phyloP scores from a whole-genome alignment of 2,888 invertebrate genomes.

The Acleris emargana region DNA sequence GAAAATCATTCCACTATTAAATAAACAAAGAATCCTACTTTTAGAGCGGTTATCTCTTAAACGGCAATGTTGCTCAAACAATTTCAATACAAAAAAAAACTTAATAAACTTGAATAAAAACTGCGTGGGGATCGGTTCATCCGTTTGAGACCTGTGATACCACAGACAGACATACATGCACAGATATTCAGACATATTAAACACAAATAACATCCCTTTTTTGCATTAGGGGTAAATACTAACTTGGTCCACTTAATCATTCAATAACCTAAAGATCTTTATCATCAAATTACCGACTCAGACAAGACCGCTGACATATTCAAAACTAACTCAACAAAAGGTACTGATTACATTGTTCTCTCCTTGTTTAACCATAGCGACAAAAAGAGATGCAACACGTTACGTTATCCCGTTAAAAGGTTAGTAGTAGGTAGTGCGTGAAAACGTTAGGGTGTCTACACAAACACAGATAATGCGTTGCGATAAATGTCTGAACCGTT shows the following conservation, averaged over 20 bases:
- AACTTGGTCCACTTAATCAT: not conserved
- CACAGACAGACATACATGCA: too few species aligned
- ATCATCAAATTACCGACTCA: not conserved
- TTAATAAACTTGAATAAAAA: too few species aligned
- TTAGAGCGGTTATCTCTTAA: too few species aligned
- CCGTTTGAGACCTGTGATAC: too few species aligned
- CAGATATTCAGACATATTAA: too few species aligned
- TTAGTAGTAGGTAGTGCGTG: not conserved
- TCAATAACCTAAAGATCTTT: not conserved
- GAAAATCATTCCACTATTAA: too few species aligned
- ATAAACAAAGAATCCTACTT: too few species aligned
- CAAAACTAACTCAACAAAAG: not conserved
- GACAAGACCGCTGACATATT: not conserved
- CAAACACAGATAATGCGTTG: conserved; percentile 3
- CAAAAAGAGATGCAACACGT: not conserved
- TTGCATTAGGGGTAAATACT: too few species aligned
- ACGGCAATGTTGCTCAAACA: too few species aligned
- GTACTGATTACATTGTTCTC: not conserved
- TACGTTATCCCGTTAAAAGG: not conserved
- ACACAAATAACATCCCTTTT: too few species aligned
- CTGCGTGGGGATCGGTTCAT: too few species aligned
- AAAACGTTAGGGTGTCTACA: conserved; percentile 1
- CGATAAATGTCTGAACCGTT: not conserved
- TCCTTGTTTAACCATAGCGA: not conserved
- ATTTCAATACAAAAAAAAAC: too few species aligned